Evolutionary conservation across 2,113 vertebrate species (phyloP).

Genomic region (Calidris pygmaea): DNA sequence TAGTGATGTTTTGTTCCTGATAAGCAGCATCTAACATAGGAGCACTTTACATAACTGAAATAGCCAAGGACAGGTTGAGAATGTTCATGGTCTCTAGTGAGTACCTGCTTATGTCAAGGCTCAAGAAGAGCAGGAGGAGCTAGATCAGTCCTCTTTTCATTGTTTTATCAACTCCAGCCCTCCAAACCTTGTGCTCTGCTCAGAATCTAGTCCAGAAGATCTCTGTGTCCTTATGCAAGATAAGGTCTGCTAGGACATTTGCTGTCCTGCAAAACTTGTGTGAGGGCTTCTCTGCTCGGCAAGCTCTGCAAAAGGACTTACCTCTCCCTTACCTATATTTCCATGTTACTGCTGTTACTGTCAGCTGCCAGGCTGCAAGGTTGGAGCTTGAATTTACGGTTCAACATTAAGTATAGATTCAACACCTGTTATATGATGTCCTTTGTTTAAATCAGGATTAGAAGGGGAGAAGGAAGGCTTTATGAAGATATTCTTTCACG

Average conservation of each 20-base stretch:
- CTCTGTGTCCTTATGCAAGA: not conserved
- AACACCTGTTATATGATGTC: not conserved
- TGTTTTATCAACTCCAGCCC: not conserved
- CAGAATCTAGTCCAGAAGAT: not conserved
- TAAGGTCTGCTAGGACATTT: not conserved
- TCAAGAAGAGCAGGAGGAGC: not conserved
- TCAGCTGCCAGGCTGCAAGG: not conserved
- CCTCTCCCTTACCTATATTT: not conserved
- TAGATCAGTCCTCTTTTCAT: not conserved
- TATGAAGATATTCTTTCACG: not conserved
- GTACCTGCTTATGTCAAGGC: not conserved
- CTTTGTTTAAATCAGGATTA: not conserved
- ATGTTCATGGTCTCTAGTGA: not conserved
- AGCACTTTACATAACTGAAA: not conserved
- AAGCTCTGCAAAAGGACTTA: not conserved
- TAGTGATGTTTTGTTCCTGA: not conserved
- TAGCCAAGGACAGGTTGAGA: not conserved
- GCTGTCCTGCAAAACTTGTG: not conserved
- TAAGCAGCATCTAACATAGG: not conserved
- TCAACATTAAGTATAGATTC: not conserved
- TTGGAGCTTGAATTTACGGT: not conserved
- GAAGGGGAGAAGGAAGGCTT: not conserved
- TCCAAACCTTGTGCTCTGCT: not conserved
- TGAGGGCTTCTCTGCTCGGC: not conserved
- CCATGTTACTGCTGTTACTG: rapidly evolving